Percentiles rank a stretch among this genome's conserved stretches.
phyloP scores from a whole-genome alignment of 23 tunicate genomes.

The Pegea sp. region DNA sequence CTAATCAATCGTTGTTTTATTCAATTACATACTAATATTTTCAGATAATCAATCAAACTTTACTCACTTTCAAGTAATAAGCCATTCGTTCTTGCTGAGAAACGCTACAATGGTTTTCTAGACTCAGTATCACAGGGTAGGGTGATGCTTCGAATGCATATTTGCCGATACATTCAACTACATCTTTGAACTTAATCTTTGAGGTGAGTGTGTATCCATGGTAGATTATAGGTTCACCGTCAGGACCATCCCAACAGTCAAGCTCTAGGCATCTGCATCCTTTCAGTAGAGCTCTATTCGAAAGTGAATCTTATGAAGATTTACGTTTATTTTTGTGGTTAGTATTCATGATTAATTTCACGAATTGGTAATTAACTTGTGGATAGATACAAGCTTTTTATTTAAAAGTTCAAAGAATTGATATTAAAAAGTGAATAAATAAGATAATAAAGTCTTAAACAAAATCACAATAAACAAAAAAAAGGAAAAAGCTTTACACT shows the following conservation, averaged over 20 bases:
- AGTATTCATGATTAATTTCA: too few relatives aligned
- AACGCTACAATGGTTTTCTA: slow-evolving; percentile 80
- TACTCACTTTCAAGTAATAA: slow-evolving; percentile 36
- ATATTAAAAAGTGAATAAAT: neutral
- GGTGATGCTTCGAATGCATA: slow-evolving; percentile 65
- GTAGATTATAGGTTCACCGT: slow-evolving; percentile 69
- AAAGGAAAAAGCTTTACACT: too few relatives aligned
- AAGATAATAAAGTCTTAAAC: too few relatives aligned
- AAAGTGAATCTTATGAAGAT: neutral
- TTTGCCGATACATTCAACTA: slow-evolving; percentile 50
- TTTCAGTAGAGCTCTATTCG: slow-evolving; percentile 49
- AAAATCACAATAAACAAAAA: too few relatives aligned
- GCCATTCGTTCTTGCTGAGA: slow-evolving; percentile 88
- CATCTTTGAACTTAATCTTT: slow-evolving; percentile 56
- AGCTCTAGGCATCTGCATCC: slow-evolving; percentile 97
- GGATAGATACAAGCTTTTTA: too few relatives aligned
- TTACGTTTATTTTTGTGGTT: neutral
- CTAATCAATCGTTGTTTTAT: too few relatives aligned
- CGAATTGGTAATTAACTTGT: too few relatives aligned
- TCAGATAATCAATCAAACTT: neutral
- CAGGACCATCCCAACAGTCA: slow-evolving; percentile 95
- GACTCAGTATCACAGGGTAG: slow-evolving; percentile 64
- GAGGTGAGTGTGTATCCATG: slow-evolving; percentile 77
- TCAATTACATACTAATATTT: neutral
- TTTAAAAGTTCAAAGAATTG: too few relatives aligned